Percentiles rank a stretch among this genome's conserved stretches.
These are phyloP conservation scores for Phocoena phocoena DNA, from an alignment of 2,113 vertebrate genomes.

Conservation along the genomic window DNA sequence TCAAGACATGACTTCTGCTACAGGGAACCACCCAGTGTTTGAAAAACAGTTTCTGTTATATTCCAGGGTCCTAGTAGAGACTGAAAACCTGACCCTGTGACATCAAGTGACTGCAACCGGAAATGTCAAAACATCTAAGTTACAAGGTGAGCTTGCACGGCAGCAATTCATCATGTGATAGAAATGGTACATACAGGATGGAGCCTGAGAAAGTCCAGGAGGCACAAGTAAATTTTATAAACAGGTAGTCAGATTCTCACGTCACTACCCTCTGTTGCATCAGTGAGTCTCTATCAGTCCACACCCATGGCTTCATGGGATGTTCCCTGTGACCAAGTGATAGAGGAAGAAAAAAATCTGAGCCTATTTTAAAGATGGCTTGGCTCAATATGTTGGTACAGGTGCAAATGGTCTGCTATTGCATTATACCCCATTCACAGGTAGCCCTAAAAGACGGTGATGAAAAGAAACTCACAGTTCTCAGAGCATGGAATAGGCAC, in stretches of 20 bases:
- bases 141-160: not conserved
- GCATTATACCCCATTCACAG: not conserved
- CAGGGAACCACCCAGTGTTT: not conserved
- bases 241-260: not conserved
- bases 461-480: not conserved
- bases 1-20: not conserved
- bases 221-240: not conserved
- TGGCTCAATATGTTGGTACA: not conserved
- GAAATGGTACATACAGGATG: not conserved
- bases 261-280: not conserved
- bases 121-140: not conserved
- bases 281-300: not conserved
- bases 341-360: not conserved
- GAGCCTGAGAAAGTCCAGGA: not conserved
- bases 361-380: not conserved
- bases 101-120: not conserved
- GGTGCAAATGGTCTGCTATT: not conserved
- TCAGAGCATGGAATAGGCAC: not conserved
- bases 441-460: not conserved
- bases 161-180: not conserved
- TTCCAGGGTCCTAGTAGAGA: not conserved
- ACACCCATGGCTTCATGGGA: not conserved
- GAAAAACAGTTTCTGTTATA: not conserved
- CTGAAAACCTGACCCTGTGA: not conserved
- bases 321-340: not conserved